Evolutionary conservation across 2,797 vertebrate species (phyloP).

Genomic region (Morelia viridis): DNA sequence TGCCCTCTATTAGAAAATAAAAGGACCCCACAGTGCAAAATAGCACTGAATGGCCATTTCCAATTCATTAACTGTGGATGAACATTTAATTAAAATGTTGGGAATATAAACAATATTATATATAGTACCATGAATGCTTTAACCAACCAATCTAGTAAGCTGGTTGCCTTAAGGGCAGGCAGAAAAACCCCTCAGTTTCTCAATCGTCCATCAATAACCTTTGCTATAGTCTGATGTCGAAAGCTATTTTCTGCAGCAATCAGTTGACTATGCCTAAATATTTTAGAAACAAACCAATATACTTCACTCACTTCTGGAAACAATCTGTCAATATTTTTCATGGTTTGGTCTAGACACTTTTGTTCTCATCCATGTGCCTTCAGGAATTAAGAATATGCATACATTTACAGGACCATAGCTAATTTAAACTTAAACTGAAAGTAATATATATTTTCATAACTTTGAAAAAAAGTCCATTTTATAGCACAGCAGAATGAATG

Average conservation of each 20-base stretch:
- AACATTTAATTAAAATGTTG: neutral
- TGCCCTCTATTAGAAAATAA: neutral
- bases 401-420: neutral
- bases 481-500: neutral
- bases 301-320: slow-evolving; percentile 15
- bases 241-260: slow-evolving; percentile 14
- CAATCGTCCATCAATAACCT: neutral
- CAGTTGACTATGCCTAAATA: neutral
- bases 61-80: neutral
- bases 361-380: slow-evolving; percentile 11
- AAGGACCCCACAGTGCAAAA: neutral
- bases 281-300: slow-evolving; percentile 19
- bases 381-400: neutral
- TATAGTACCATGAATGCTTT: neutral
- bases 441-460: neutral
- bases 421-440: neutral
- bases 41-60: neutral
- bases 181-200: neutral
- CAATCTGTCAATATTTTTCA: slow-evolving; percentile 17
- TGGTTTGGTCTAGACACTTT: slow-evolving; percentile 1
- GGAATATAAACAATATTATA: neutral
- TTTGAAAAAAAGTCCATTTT: neutral
- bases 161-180: neutral
- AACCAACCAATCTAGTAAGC: neutral
- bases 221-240: neutral